Evolutionary conservation across 2,113 vertebrate species (phyloP).

Genomic region (Halichoeres trimaculatus): DNA sequence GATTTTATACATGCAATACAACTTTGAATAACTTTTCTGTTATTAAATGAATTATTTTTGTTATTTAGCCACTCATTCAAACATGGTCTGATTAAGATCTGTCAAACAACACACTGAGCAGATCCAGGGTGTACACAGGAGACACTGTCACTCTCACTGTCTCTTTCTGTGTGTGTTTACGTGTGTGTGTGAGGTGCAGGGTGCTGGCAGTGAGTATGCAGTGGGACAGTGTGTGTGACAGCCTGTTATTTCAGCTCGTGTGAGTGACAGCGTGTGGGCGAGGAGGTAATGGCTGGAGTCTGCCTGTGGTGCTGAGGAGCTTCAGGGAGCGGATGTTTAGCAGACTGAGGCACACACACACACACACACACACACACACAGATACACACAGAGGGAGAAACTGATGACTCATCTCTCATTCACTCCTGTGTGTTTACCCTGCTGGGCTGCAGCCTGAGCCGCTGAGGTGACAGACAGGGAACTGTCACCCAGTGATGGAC

Average conservation of each 20-base stretch:
- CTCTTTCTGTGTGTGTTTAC: neutral
- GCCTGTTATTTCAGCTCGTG: constrained; percentile 76
- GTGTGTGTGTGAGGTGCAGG: constrained; percentile 15
- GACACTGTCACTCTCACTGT: neutral
- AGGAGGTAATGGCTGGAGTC: constrained; percentile 77
- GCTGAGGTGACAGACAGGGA: constrained; percentile 47
- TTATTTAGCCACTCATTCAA: neutral
- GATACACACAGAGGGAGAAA: constrained; percentile 56
- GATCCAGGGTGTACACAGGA: neutral
- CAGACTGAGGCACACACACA: constrained; percentile 66
- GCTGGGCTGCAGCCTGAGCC: constrained; percentile 40
- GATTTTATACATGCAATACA: too few species aligned
- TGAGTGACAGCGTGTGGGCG: constrained; percentile 77
- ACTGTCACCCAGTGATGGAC: constrained; percentile 49
- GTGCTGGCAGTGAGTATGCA: constrained; percentile 19
- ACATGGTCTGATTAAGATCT: neutral
- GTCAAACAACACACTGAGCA: neutral
- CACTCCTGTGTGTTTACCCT: constrained; percentile 69
- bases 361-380: constrained; percentile 15
- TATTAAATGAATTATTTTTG: too few species aligned
- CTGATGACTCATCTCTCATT: constrained; percentile 80
- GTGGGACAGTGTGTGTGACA: constrained; percentile 50
- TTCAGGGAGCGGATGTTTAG: constrained; percentile 74
- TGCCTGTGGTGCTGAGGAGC: constrained; percentile 72
- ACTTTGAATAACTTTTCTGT: too few species aligned